Conservation (phyloP, 2,888 invertebrate species). For the Timandra comae region DNA sequence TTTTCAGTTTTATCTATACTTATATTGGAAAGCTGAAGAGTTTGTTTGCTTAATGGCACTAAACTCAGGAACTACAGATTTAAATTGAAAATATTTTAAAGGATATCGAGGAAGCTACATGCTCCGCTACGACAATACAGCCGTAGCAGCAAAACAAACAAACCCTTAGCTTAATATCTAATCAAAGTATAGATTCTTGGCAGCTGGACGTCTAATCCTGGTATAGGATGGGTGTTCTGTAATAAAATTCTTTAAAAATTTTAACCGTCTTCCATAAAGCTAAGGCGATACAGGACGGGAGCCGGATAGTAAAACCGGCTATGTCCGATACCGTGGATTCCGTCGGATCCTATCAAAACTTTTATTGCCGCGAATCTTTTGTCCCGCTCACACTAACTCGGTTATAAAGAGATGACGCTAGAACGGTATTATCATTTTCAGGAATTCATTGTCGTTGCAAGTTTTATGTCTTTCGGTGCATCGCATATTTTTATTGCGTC, state of each 20-base stretch:
- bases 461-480: conserved; percentile 65
- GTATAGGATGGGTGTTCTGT: too few species aligned
- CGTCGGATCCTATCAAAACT: conserved; percentile 69
- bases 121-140: too few species aligned
- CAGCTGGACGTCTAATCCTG: too few species aligned
- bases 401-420: conserved; percentile 57
- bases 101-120: too few species aligned
- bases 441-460: conserved; percentile 72
- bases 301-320: conserved; percentile 56
- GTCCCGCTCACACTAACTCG: conserved; percentile 55
- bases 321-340: conserved; percentile 68
- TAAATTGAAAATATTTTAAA: too few species aligned
- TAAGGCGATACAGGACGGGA: conserved; percentile 57
- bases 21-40: too few species aligned
- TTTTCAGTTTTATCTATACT: too few species aligned
- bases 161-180: too few species aligned
- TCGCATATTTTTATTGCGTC: conserved; percentile 74
- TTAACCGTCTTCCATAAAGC: conserved; percentile 56
- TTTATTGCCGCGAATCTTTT: conserved; percentile 63
- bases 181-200: too few species aligned
- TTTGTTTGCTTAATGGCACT: too few species aligned
- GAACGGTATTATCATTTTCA: conserved; percentile 66
- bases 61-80: too few species aligned
- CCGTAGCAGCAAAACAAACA: too few species aligned
- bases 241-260: conserved; percentile 55